Conservation (phyloP, 2,113 vertebrate species). For the Bos javanicus region DNA sequence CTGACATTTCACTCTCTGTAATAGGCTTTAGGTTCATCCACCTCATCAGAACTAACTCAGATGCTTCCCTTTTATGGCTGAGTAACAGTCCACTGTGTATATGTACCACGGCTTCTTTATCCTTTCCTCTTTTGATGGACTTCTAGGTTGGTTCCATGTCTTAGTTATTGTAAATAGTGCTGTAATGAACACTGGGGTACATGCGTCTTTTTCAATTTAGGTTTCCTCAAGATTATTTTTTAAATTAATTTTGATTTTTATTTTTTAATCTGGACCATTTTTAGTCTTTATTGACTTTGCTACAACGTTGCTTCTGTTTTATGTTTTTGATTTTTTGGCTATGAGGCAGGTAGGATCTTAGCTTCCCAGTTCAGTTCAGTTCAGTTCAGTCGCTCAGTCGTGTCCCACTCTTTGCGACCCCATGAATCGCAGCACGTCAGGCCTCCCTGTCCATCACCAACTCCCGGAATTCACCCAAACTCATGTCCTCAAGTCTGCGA, state of each 20-base stretch:
- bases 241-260: background rate
- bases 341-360: background rate
- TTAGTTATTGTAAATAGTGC: background rate
- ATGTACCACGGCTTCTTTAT: background rate
- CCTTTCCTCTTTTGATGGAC: background rate
- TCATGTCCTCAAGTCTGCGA: fast-evolving
- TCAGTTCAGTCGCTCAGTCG: too few relatives aligned
- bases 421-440: too few relatives aligned
- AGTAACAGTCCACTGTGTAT: background rate
- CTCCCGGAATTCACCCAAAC: fast-evolving
- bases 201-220: background rate
- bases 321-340: background rate
- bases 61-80: background rate
- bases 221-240: background rate
- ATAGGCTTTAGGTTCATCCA: background rate
- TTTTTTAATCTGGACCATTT: background rate
- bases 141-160: background rate
- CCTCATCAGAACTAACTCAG: background rate
- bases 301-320: background rate
- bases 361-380: background rate
- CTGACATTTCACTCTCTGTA: background rate
- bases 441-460: too few relatives aligned
- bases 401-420: fast-evolving
- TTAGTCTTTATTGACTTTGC: background rate
- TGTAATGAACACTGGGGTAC: background rate